Percentiles rank a stretch among this genome's conserved stretches.
phyloP scores from a whole-genome alignment of 2,888 invertebrate species.

The Argynnis bischoffii region DNA sequence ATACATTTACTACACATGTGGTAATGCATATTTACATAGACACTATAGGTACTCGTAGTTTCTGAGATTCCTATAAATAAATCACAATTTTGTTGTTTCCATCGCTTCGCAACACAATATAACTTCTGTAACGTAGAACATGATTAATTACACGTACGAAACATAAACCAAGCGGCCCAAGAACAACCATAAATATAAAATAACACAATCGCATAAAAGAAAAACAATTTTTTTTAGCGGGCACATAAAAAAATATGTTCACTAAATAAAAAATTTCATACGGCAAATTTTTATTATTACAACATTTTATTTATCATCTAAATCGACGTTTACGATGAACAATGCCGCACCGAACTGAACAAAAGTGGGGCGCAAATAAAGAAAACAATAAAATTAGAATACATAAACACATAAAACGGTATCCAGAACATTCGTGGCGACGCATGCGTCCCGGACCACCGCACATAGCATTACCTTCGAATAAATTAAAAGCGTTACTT shows the following conservation, averaged over 20 bases:
- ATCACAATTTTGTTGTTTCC: not conserved
- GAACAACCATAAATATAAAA: constrained; percentile 40
- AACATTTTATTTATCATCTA: constrained; percentile 82
- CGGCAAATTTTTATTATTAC: constrained; percentile 58
- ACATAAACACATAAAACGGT: constrained; percentile 80
- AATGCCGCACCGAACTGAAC: constrained; percentile 79
- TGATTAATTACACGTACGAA: constrained; percentile 9
- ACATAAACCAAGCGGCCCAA: constrained; percentile 28
- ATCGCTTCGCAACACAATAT: constrained; percentile 9
- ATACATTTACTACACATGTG: too few relatives aligned
- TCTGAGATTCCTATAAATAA: too few relatives aligned
- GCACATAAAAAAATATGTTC: constrained; percentile 45
- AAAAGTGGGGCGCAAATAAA: constrained; percentile 83
- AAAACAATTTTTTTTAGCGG: constrained; percentile 41
- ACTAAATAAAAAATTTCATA: constrained; percentile 49
- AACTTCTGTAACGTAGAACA: constrained; percentile 20
- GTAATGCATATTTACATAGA: too few relatives aligned
- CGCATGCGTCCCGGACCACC: constrained; percentile 63
- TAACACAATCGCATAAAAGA: constrained; percentile 39
- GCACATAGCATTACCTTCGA: constrained; percentile 56
- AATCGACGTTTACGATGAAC: constrained; percentile 82
- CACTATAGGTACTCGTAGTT: too few relatives aligned
- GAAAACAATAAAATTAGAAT: constrained; percentile 83
- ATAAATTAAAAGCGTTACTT: constrained; percentile 54
- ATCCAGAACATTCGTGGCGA: constrained; percentile 69